Percentiles rank a stretch among this genome's conserved stretches.
Conservation (phyloP, 2,888 invertebrate species). For the Xylocampa areola region DNA sequence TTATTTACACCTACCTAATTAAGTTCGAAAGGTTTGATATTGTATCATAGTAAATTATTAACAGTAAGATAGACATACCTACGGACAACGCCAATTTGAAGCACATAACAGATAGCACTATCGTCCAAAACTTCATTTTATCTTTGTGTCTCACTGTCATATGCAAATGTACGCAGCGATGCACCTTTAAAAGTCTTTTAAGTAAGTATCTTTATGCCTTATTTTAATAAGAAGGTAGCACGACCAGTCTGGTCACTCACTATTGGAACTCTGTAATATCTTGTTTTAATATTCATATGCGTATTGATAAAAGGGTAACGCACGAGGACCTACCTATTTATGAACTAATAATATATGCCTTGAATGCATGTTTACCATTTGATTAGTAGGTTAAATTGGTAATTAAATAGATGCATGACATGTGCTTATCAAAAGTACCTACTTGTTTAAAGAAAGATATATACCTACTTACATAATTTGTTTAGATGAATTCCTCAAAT, state of each 20-base stretch:
- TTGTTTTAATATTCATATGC: slow-evolving; percentile 29
- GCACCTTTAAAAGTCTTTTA: slow-evolving; percentile 19
- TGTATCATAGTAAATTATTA: too few species aligned
- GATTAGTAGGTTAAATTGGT: slow-evolving; percentile 18
- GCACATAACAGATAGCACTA: slow-evolving; percentile 35
- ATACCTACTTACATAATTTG: background rate
- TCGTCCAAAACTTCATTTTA: slow-evolving; percentile 46
- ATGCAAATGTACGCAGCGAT: slow-evolving; percentile 14
- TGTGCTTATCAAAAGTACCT: slow-evolving; percentile 7
- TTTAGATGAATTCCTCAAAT: too few species aligned
- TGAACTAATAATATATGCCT: background rate
- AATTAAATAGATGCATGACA: slow-evolving; percentile 5
- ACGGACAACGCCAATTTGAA: slow-evolving; percentile 25
- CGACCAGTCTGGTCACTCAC: slow-evolving; percentile 36
- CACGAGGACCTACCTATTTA: background rate
- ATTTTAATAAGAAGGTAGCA: slow-evolving; percentile 20
- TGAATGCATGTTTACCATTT: slow-evolving; percentile 22
- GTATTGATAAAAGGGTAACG: slow-evolving; percentile 29
- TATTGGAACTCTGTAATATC: slow-evolving; percentile 32
- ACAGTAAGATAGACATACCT: slow-evolving; percentile 42
- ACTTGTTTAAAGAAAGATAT: background rate
- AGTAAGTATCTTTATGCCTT: too few species aligned
- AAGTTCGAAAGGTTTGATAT: too few species aligned
- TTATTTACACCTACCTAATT: background rate
- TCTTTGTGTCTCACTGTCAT: slow-evolving; percentile 5